Evolutionary conservation across 2,888 invertebrate species (phyloP).

Genomic region (Cabera pusaria): DNA sequence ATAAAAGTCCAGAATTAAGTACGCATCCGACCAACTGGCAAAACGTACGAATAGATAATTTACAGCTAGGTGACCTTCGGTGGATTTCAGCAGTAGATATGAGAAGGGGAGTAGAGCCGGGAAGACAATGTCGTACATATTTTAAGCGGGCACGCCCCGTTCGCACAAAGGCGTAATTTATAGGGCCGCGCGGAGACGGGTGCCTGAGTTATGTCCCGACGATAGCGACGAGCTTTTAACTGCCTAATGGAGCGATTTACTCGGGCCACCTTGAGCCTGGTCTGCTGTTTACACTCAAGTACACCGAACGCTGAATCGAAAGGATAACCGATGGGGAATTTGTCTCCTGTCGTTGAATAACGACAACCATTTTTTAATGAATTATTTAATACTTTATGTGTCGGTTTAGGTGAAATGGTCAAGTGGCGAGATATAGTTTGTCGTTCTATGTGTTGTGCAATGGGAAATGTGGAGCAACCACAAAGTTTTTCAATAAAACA

Average conservation of each 20-base stretch:
- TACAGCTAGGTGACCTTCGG: constrained; percentile 66
- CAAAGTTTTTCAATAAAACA: constrained; percentile 81
- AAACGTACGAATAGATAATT: constrained; percentile 65
- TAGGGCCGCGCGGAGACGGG: constrained; percentile 80
- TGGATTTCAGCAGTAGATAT: constrained; percentile 64
- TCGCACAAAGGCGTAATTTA: constrained; percentile 82
- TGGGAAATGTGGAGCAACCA: constrained; percentile 47
- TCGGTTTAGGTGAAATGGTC: constrained; percentile 1
- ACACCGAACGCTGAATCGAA: constrained; percentile 42
- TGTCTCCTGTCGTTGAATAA: constrained; percentile 42
- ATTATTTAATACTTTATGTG: constrained; percentile 11
- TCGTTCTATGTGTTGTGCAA: constrained; percentile 36
- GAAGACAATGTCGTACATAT: constrained; percentile 82
- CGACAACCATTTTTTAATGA: constrained; percentile 28
- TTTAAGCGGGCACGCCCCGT: constrained; percentile 78
- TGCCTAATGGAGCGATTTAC: constrained; percentile 83
- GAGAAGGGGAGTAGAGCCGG: constrained; percentile 65
- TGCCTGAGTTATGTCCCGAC: constrained; percentile 78
- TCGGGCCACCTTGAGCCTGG: constrained; percentile 74
- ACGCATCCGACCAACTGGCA: constrained; percentile 45
- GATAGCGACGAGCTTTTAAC: constrained; percentile 83
- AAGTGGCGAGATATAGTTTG: constrained; percentile 20
- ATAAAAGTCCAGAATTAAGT: constrained; percentile 54
- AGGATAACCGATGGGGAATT: constrained; percentile 46
- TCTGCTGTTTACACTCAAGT: constrained; percentile 62